Conservation (phyloP, 2,888 invertebrate genomes). For the Odontomyia ornata region DNA sequence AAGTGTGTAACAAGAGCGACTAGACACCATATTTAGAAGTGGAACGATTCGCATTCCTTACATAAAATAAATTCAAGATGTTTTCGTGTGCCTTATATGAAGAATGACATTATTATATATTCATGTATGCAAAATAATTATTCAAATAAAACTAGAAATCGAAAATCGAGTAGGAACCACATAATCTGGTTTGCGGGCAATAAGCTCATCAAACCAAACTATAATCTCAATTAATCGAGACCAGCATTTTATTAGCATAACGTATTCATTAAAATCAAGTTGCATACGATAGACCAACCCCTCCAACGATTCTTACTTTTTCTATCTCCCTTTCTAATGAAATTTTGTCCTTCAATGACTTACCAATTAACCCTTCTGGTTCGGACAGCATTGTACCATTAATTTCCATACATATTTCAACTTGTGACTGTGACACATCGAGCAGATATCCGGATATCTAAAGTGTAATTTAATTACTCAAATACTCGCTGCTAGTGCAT, state of each 20-base stretch:
- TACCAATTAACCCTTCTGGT: slow-evolving; percentile 21
- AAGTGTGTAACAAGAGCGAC: too few relatives aligned
- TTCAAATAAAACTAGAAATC: not conserved
- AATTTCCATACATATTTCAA: slow-evolving; percentile 27
- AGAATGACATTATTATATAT: too few relatives aligned
- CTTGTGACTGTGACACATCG: not conserved
- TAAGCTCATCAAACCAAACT: too few relatives aligned
- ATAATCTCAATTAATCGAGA: not conserved
- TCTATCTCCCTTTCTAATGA: not conserved
- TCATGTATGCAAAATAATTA: not conserved
- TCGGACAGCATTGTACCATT: slow-evolving; percentile 23
- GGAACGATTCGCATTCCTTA: too few relatives aligned
- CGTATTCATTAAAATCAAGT: not conserved
- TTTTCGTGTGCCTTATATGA: too few relatives aligned
- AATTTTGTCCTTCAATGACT: slow-evolving; percentile 23
- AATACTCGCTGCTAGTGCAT: not conserved
- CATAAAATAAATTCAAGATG: too few relatives aligned
- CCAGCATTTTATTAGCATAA: not conserved
- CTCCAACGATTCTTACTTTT: not conserved
- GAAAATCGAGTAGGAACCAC: too few relatives aligned
- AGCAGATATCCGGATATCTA: slow-evolving; percentile 11
- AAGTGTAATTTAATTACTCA: slow-evolving; percentile 36
- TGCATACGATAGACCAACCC: not conserved
- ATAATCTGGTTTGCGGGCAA: too few relatives aligned
- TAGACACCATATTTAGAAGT: too few relatives aligned